These are phyloP conservation scores for Phylloscopus trochiloides DNA, from an alignment of 2,113 vertebrate genomes.

Conservation along the genomic window DNA sequence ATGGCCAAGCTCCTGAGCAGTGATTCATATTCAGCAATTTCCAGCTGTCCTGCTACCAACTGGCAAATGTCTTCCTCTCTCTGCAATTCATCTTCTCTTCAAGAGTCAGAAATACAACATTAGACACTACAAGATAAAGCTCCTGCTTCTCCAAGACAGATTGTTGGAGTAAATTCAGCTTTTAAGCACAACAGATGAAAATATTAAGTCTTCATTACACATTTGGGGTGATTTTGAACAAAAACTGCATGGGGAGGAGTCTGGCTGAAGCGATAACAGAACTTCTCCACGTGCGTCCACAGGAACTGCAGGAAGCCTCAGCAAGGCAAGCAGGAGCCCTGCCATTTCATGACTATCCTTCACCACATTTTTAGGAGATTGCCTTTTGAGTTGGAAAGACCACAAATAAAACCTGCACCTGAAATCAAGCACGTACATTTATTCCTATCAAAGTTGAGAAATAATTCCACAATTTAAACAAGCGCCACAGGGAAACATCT, in stretches of 20 bases:
- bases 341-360: background rate
- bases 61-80: background rate
- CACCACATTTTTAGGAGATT: background rate
- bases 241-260: background rate
- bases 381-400: background rate
- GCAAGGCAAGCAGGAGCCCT: background rate
- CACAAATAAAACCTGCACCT: constrained; percentile 1
- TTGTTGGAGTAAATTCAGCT: background rate
- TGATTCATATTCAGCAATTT: constrained; percentile 4
- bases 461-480: constrained; percentile 68
- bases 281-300: background rate
- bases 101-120: background rate
- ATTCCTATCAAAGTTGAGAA: constrained; percentile 61
- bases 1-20: background rate
- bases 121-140: background rate
- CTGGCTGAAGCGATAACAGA: background rate
- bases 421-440: constrained; percentile 46
- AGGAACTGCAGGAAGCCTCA: background rate
- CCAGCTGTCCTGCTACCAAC: constrained; percentile 11
- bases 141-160: background rate
- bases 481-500: constrained; percentile 74
- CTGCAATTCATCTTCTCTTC: background rate
- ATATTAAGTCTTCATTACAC: background rate
- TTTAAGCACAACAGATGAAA: background rate
- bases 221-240: background rate